Evolutionary conservation across 2,113 vertebrate genomes (phyloP).

Genomic region (Hyaena hyaena): DNA sequence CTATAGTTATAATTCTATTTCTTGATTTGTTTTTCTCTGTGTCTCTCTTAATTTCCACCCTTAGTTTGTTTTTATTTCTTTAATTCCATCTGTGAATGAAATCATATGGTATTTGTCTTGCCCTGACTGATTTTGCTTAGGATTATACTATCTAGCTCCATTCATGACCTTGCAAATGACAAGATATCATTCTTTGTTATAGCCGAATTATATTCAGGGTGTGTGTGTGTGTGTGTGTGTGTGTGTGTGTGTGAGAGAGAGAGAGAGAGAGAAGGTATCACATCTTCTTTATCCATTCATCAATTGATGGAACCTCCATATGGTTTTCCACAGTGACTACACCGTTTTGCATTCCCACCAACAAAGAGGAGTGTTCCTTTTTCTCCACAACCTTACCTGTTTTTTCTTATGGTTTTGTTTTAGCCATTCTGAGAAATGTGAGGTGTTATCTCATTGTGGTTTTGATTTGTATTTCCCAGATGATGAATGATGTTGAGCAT

Average conservation of each 20-base stretch:
- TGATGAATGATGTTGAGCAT: not conserved
- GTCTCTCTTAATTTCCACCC: not conserved
- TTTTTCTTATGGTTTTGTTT: not conserved
- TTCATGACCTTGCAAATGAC: not conserved
- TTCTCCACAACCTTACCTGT: not conserved
- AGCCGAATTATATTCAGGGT: not conserved
- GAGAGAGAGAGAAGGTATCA: not conserved
- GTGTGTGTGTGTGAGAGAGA: no score
- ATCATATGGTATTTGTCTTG: not conserved
- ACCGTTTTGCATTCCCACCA: not conserved
- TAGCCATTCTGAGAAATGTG: not conserved
- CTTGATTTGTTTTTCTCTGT: not conserved
- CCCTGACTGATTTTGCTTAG: not conserved
- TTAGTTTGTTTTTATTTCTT: not conserved
- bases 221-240: not conserved
- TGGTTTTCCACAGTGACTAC: not conserved
- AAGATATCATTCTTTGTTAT: not conserved
- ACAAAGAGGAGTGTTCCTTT: not conserved
- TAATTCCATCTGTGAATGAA: not conserved
- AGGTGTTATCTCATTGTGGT: not conserved
- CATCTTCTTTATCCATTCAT: not conserved
- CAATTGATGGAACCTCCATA: not conserved
- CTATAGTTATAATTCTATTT: not conserved
- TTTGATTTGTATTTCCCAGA: not conserved
- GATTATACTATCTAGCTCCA: not conserved